These are phyloP conservation scores for Dichetophora obliterata DNA, from an alignment of 2,888 invertebrate genomes.

Conservation along the genomic window DNA sequence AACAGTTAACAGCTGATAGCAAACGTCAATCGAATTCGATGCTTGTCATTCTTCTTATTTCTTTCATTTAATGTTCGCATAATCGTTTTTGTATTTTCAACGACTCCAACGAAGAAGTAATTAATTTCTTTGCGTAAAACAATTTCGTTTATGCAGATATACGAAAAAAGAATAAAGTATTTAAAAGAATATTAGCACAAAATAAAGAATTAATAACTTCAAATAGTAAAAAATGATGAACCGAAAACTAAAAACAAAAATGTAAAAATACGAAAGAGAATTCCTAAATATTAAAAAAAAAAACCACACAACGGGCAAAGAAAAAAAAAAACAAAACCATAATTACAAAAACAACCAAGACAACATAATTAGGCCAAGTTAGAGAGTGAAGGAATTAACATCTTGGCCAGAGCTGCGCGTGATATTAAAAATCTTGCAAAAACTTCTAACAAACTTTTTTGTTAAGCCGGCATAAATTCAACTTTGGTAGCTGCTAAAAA, in stretches of 20 bases:
- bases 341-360: too few relatives aligned
- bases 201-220: neutral
- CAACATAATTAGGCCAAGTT: conserved; percentile 3
- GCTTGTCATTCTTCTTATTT: neutral
- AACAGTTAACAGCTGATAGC: neutral
- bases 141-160: neutral
- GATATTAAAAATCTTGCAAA: neutral
- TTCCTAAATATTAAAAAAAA: neutral
- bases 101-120: too few relatives aligned
- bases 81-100: too few relatives aligned
- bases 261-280: neutral
- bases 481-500: conserved; percentile 7
- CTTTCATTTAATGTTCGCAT: too few relatives aligned
- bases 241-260: conserved; percentile 3
- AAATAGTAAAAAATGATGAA: neutral
- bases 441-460: neutral
- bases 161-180: neutral
- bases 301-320: neutral
- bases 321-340: neutral
- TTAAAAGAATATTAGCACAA: neutral
- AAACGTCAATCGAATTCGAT: neutral
- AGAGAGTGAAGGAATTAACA: neutral
- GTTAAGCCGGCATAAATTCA: too few relatives aligned
- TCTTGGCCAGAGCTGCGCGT: neutral
- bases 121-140: too few relatives aligned